phyloP scores from a whole-genome alignment of 1,140 invertebrate genomes.

The Cyclargus thomasi region DNA sequence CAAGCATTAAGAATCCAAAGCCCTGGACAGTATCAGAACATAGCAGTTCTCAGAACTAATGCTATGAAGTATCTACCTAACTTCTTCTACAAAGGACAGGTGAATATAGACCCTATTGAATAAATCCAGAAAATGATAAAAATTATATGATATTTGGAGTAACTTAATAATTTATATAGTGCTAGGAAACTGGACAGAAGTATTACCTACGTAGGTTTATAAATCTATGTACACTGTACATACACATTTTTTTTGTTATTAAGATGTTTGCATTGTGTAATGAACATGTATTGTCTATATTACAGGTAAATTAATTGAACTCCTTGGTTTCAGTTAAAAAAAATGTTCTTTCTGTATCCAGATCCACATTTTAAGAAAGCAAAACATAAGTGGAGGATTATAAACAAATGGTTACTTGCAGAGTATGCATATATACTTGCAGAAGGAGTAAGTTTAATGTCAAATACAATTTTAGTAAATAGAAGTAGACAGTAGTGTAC shows the following conservation, averaged over 20 bases:
- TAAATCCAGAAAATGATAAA: no score
- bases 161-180: no score
- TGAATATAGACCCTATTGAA: constrained; percentile 70
- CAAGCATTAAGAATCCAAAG: constrained; percentile 87
- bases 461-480: background rate
- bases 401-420: constrained; percentile 92
- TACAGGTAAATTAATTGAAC: no score
- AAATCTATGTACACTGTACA: no score
- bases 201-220: no score
- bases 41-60: constrained; percentile 96
- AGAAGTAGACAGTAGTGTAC: no score
- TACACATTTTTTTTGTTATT: no score
- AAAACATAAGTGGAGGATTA: constrained; percentile 99
- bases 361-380: constrained; percentile 99
- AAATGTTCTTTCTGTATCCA: constrained; percentile 99
- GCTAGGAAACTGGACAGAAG: no score
- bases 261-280: no score
- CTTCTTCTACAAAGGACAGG: constrained; percentile 96
- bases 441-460: constrained; percentile 78
- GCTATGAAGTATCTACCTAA: constrained; percentile 99
- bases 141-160: no score
- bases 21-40: constrained; percentile 90
- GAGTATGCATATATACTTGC: constrained; percentile 97
- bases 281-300: no score
- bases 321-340: constrained; percentile 84